Conservation (phyloP, 1,140 invertebrate genomes). For the Melipona quadrifasciata region DNA sequence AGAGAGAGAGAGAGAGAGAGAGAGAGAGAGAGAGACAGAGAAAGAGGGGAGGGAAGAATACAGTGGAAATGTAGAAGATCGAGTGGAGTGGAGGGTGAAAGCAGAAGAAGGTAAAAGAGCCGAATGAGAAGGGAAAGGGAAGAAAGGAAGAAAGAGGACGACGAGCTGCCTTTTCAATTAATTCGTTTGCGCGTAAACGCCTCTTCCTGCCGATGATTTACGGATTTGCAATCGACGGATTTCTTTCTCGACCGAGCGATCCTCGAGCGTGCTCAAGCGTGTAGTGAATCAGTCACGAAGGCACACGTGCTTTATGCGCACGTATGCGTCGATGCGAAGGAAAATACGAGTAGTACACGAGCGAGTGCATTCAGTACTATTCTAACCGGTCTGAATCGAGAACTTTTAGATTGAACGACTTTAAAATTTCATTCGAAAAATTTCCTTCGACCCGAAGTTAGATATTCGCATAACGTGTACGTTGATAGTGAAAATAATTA, state of each 20-base stretch:
- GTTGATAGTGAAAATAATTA: background rate
- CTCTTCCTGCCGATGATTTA: slow-evolving; percentile 66
- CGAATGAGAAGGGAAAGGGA: background rate
- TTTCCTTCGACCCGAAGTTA: background rate
- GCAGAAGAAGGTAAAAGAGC: slow-evolving; percentile 26
- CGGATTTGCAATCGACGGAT: slow-evolving; percentile 60
- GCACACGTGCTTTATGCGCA: slow-evolving; percentile 20
- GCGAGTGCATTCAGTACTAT: slow-evolving; percentile 7
- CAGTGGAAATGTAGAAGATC: slow-evolving; percentile 10
- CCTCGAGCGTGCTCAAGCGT: slow-evolving; percentile 33
- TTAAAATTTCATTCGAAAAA: background rate
- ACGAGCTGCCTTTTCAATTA: slow-evolving; percentile 63
- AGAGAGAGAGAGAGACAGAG: background rate
- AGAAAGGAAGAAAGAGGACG: slow-evolving; percentile 20
- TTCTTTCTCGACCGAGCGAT: slow-evolving; percentile 11
- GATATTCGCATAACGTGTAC: background rate
- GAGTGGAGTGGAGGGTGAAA: slow-evolving; percentile 13
- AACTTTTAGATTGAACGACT: background rate
- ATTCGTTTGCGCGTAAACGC: slow-evolving; percentile 69
- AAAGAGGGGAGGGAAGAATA: background rate
- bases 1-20: background rate
- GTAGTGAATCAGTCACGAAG: slow-evolving; percentile 39
- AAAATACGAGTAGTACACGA: slow-evolving; percentile 43
- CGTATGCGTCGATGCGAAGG: slow-evolving; percentile 18
- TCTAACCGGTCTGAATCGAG: background rate